Percentiles rank a stretch among this genome's conserved stretches.
These are phyloP conservation scores for Distichodus sexfasciatus DNA, from an alignment of 2,797 vertebrate genomes.

Conservation along the genomic window DNA sequence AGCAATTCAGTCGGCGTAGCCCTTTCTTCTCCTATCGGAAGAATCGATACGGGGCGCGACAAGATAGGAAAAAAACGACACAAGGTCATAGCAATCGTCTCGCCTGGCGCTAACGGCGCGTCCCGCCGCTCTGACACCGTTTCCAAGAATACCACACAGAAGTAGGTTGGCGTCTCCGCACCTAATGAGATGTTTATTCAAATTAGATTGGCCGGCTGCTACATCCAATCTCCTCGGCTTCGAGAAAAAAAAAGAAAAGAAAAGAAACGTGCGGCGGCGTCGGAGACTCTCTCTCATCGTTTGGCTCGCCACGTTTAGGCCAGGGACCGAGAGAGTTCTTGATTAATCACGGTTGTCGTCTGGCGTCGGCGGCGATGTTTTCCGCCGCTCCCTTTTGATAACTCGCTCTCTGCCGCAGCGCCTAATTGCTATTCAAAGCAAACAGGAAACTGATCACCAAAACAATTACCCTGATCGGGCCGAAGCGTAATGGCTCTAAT, in stretches of 20 bases:
- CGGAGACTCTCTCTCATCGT: constrained; percentile 10
- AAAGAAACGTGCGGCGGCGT: constrained; percentile 31
- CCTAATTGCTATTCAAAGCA: constrained; percentile 40
- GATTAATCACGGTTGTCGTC: constrained; percentile 45
- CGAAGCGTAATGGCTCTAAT: constrained; percentile 37
- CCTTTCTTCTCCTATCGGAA: not conserved
- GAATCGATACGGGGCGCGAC: not conserved
- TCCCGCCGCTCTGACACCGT: constrained; percentile 32
- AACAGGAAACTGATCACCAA: constrained; percentile 39
- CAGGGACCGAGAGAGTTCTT: constrained; percentile 29
- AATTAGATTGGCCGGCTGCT: constrained; percentile 40
- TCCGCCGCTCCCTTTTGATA: constrained; percentile 28
- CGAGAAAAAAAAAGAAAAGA: too few species aligned
- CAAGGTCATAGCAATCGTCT: constrained; percentile 39
- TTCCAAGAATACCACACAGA: constrained; percentile 30
- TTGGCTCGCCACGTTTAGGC: constrained; percentile 13
- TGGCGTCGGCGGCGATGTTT: constrained; percentile 36
- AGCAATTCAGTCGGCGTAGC: not conserved
- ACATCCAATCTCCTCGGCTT: constrained; percentile 35
- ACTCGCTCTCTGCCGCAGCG: not conserved
- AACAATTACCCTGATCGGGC: constrained; percentile 46
- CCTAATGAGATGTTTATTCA: constrained; percentile 51
- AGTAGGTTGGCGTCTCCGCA: constrained; percentile 33
- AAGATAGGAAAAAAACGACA: not conserved
- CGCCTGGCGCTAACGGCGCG: not conserved